phyloP scores from a whole-genome alignment of 2,113 vertebrate species.

The Oxyura jamaicensis region DNA sequence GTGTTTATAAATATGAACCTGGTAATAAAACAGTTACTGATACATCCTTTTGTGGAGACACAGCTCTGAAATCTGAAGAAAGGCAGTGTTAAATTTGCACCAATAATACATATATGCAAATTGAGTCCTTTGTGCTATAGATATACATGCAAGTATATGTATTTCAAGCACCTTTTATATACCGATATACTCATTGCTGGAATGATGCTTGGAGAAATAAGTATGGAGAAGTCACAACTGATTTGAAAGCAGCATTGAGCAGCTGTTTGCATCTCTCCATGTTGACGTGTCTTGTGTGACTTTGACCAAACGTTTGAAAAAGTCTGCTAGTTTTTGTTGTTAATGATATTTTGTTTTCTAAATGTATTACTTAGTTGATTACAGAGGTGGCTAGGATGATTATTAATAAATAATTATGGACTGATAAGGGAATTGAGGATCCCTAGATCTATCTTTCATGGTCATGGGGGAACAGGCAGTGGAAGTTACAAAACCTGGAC shows the following conservation, averaged over 20 bases:
- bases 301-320: background rate
- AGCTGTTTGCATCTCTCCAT: background rate
- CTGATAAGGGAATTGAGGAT: background rate
- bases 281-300: background rate
- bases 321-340: background rate
- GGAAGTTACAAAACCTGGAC: background rate
- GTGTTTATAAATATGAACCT: background rate
- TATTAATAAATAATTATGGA: background rate
- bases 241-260: background rate
- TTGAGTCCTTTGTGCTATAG: background rate
- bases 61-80: background rate
- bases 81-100: background rate
- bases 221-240: background rate
- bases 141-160: fast-evolving
- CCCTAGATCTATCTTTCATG: background rate
- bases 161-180: background rate
- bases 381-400: background rate
- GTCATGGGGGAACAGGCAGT: background rate
- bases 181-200: background rate
- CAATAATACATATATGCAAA: background rate
- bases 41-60: background rate
- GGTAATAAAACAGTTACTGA: background rate
- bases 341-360: background rate
- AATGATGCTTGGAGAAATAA: background rate
- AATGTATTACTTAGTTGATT: background rate